Evolutionary conservation across 2,113 vertebrate genomes (phyloP).

Genomic region (Thamnophis sirtalis): DNA sequence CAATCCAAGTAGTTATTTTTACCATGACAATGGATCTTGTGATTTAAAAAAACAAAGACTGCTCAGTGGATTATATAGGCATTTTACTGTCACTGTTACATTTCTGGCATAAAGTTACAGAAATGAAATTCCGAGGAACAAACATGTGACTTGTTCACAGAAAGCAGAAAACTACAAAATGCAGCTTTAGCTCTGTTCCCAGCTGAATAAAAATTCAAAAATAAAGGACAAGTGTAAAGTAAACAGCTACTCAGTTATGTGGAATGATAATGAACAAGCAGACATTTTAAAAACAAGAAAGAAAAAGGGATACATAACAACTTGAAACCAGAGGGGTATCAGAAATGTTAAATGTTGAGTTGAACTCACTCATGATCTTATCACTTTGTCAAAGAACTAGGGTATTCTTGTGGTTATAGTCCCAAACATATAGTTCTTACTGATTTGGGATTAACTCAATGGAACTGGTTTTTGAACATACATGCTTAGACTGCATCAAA

Average conservation of each 20-base stretch:
- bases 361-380: background rate
- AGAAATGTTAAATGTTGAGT: background rate
- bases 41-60: background rate
- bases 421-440: background rate
- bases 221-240: background rate
- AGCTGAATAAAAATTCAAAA: background rate
- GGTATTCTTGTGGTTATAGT: background rate
- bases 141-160: background rate
- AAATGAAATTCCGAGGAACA: background rate
- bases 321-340: background rate
- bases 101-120: background rate
- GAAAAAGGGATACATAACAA: background rate
- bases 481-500: background rate
- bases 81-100: background rate
- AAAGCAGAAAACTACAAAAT: background rate
- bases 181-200: background rate
- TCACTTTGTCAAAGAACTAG: background rate
- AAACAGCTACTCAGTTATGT: background rate
- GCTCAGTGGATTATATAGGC: background rate
- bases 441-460: background rate
- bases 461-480: background rate
- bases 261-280: background rate
- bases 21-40: background rate
- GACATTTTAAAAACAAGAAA: background rate
- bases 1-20: constrained; percentile 5